Conservation (phyloP, 1,140 invertebrate genomes). For the Chionoecetes opilio region DNA sequence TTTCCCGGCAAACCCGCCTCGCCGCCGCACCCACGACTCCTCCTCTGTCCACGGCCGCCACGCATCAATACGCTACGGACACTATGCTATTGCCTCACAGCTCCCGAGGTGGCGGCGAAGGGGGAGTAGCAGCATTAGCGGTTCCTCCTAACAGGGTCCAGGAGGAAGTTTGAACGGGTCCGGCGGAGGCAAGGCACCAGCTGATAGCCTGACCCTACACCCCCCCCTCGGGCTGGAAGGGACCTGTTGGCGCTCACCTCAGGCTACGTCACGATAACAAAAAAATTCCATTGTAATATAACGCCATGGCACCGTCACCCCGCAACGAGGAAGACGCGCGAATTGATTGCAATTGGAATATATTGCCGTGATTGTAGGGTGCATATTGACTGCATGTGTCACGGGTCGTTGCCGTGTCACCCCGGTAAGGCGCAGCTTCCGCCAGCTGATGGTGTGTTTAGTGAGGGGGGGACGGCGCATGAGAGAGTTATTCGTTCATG, state of each 20-base stretch:
- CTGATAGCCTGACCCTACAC: background rate
- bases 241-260: background rate
- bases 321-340: background rate
- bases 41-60: background rate
- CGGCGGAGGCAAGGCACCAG: background rate
- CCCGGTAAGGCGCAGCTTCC: background rate
- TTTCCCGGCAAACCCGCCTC: background rate
- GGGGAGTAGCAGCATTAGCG: background rate
- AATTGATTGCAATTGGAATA: background rate
- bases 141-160: background rate
- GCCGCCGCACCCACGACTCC: background rate
- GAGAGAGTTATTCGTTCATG: background rate
- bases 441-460: background rate
- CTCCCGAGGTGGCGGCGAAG: background rate
- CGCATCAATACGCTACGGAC: background rate
- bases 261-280: background rate
- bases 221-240: background rate
- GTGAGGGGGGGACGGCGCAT: background rate
- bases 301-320: background rate
- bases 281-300: background rate
- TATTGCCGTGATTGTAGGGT: too few relatives aligned
- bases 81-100: background rate
- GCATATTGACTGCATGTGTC: too few relatives aligned
- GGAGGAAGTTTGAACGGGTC: background rate
- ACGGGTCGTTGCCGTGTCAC: background rate